phyloP scores from a whole-genome alignment of 2,797 vertebrate species.

The Lagothrix lagotricha region DNA sequence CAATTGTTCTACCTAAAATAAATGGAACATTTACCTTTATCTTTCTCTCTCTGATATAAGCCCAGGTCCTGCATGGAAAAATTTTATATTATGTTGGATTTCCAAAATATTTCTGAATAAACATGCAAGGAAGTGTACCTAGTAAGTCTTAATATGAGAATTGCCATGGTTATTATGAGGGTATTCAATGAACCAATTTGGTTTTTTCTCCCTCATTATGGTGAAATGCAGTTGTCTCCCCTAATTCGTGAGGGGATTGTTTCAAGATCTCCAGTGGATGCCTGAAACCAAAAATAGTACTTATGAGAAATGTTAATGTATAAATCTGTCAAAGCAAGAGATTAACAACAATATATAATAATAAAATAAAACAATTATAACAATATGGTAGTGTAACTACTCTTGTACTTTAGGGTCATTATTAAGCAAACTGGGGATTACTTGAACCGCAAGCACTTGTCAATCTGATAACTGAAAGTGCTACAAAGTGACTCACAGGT shows the following conservation, averaged over 20 bases:
- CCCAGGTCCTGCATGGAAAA: accelerated
- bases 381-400: not conserved
- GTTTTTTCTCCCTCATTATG: not conserved
- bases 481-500: not conserved
- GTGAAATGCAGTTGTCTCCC: not conserved
- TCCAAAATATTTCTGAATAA: not conserved
- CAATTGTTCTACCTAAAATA: not conserved
- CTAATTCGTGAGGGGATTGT: not conserved
- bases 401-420: not conserved
- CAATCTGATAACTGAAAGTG: not conserved
- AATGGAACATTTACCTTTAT: not conserved
- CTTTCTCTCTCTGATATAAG: not conserved
- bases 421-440: not conserved
- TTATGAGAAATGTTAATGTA: not conserved
- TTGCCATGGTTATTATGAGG: not conserved
- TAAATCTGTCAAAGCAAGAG: not conserved
- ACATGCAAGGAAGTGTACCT: not conserved
- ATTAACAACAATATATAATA: not conserved
- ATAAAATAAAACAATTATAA: not conserved
- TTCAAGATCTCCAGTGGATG: not conserved
- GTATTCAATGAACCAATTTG: not conserved
- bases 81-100: not conserved
- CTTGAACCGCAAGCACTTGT: not conserved
- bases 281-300: not conserved
- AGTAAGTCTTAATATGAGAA: not conserved